These are phyloP conservation scores for Gallinago media DNA, from an alignment of 2,113 vertebrate genomes.

Conservation along the genomic window DNA sequence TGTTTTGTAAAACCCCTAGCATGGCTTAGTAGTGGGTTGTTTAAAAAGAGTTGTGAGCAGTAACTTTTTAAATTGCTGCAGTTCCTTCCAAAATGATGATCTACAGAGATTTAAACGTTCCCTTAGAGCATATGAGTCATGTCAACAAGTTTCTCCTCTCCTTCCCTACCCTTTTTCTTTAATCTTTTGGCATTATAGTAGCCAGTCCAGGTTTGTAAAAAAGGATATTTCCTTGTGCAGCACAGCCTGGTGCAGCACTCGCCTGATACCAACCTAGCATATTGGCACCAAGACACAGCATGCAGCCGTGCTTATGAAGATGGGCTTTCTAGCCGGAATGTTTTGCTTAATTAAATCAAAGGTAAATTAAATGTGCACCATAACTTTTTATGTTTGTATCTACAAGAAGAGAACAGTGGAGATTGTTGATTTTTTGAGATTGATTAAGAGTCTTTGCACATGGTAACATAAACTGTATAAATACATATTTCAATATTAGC, in stretches of 20 bases:
- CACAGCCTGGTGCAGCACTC: neutral
- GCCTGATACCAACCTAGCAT: neutral
- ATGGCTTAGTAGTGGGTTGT: neutral
- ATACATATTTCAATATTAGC: neutral
- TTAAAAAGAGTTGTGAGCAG: neutral
- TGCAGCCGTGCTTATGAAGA: neutral
- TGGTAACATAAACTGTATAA: neutral
- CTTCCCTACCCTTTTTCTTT: neutral
- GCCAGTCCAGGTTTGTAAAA: neutral
- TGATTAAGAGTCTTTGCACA: neutral
- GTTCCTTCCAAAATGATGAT: accelerated
- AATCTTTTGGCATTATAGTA: neutral
- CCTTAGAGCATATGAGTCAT: neutral
- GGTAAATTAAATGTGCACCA: neutral
- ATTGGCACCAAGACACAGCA: neutral
- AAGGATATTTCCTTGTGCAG: neutral
- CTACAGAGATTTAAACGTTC: neutral
- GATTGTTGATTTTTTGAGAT: neutral
- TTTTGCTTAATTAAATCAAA: neutral
- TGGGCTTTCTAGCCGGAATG: neutral
- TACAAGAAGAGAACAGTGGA: neutral
- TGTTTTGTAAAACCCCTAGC: neutral
- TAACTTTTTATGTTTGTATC: neutral
- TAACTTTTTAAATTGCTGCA: neutral
- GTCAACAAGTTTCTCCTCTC: neutral